A percentile compares a stretch with the other conserved stretches of the same genome.
Conservation (phyloP, 2,113 vertebrate genomes). For the Hippopotamus amphibius region DNA sequence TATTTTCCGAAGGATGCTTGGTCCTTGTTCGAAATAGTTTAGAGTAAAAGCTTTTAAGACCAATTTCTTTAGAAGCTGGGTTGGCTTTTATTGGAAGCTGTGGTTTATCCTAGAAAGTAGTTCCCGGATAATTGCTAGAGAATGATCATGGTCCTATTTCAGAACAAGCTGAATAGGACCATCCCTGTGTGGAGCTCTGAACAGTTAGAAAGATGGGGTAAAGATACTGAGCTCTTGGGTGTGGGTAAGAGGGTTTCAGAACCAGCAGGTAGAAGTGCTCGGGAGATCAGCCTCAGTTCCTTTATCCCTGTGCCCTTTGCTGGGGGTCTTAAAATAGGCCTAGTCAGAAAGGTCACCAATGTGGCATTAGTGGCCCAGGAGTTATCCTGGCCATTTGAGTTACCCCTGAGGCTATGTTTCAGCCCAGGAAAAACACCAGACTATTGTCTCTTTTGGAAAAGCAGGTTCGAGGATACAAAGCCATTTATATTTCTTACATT, state of each 20-base stretch:
- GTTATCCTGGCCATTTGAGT: not conserved
- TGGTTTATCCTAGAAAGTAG: not conserved
- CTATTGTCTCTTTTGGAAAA: not conserved
- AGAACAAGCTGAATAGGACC: not conserved
- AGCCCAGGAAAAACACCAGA: not conserved
- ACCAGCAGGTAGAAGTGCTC: not conserved
- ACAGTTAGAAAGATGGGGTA: not conserved
- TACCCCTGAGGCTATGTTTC: not conserved
- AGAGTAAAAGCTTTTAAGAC: constrained; percentile 55
- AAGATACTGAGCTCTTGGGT: not conserved
- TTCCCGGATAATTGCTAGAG: not conserved
- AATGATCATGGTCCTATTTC: not conserved
- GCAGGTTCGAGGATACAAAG: not conserved
- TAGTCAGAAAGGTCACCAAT: not conserved
- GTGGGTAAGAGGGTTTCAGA: not conserved
- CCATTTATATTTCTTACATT: not conserved
- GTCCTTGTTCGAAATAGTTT: constrained; percentile 44
- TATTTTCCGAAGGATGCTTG: constrained; percentile 34
- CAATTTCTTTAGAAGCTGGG: not conserved
- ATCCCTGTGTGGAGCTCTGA: not conserved
- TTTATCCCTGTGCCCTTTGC: not conserved
- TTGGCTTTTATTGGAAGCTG: not conserved
- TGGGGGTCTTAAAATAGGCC: not conserved
- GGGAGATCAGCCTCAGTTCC: not conserved
- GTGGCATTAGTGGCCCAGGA: not conserved